Percentiles rank a stretch among this genome's conserved stretches.
phyloP scores from a whole-genome alignment of 2,797 vertebrate genomes.

The Onychomys torridus region DNA sequence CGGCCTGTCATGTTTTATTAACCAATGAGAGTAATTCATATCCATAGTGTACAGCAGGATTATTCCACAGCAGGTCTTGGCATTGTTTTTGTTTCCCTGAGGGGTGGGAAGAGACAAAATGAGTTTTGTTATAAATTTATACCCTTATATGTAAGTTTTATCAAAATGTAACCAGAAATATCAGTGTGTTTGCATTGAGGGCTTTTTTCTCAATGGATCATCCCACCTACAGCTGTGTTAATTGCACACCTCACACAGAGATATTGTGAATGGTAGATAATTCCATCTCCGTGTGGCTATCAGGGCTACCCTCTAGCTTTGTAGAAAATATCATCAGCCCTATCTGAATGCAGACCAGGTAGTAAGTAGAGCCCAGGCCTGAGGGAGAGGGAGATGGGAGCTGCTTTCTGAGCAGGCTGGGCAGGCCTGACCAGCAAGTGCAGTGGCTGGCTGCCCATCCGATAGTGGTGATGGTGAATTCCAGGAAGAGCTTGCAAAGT shows the following conservation, averaged over 20 bases:
- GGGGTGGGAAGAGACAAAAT: too few species aligned
- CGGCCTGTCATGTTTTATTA: too few species aligned
- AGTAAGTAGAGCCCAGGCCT: accelerated
- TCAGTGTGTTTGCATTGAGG: neutral
- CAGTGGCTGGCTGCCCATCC: neutral
- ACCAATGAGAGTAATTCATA: too few species aligned
- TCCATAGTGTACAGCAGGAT: too few species aligned
- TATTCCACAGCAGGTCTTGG: neutral
- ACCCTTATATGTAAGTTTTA: too few species aligned
- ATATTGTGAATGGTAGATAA: neutral
- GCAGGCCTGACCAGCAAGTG: too few species aligned
- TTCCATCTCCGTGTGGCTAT: neutral
- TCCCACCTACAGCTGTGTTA: too few species aligned
- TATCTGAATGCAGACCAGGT: neutral
- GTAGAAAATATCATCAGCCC: neutral
- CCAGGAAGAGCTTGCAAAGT: accelerated
- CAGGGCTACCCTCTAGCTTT: neutral
- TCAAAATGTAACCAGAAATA: neutral
- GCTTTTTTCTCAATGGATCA: too few species aligned
- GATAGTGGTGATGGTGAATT: neutral
- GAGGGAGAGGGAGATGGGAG: neutral
- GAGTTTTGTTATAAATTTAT: too few species aligned
- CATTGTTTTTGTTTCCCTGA: neutral
- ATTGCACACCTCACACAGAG: accelerated
- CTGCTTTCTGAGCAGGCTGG: neutral